These are phyloP conservation scores for Psittacula cyanocephala DNA, from an alignment of 2,113 vertebrate genomes.

Conservation along the genomic window DNA sequence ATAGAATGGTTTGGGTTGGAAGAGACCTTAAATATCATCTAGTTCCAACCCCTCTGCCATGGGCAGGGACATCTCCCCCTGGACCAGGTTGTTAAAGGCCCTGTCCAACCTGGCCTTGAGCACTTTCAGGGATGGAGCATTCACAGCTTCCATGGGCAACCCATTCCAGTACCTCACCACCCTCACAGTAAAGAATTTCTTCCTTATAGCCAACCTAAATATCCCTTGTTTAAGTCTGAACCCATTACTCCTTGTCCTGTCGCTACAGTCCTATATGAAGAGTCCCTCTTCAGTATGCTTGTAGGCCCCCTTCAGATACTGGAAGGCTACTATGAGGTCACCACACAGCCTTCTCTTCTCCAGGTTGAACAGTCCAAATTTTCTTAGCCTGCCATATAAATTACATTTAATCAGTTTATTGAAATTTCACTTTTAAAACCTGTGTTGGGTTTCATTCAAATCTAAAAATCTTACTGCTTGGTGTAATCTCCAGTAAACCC, in stretches of 20 bases:
- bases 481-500: neutral
- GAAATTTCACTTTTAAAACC: neutral
- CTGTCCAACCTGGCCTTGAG: neutral
- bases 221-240: neutral
- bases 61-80: neutral
- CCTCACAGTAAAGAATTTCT: neutral
- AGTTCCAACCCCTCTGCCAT: neutral
- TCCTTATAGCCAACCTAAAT: neutral
- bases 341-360: neutral
- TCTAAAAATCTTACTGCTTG: neutral
- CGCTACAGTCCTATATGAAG: neutral
- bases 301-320: neutral
- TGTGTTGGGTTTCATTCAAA: neutral
- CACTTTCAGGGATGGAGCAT: neutral
- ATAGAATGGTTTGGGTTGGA: too few relatives aligned
- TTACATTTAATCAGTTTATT: neutral
- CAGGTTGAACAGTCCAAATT: neutral
- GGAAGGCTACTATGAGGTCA: neutral
- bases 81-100: neutral
- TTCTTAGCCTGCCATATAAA: neutral
- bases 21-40: neutral
- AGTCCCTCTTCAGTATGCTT: neutral
- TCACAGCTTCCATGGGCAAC: neutral
- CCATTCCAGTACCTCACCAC: neutral
- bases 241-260: neutral